These are phyloP conservation scores for Cyrtonyx montezumae DNA, from an alignment of 2,113 vertebrate genomes.

Conservation along the genomic window DNA sequence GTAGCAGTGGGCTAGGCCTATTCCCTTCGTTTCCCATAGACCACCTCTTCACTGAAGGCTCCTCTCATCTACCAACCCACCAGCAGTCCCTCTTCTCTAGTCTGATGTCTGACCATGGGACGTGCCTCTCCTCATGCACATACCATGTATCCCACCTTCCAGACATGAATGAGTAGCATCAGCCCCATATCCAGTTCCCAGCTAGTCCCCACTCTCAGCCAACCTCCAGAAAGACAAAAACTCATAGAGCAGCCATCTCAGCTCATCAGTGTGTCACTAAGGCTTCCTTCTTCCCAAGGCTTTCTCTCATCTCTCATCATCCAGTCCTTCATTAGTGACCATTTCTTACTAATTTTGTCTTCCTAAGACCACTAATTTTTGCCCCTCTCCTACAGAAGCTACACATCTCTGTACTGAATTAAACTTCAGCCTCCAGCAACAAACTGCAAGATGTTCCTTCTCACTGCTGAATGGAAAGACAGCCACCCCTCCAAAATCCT, in stretches of 20 bases:
- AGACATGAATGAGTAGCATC: neutral
- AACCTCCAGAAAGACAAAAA: neutral
- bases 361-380: neutral
- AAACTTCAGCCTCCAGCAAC: neutral
- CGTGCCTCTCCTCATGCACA: neutral
- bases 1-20: neutral
- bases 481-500: neutral
- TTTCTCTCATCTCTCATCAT: neutral
- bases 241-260: neutral
- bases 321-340: neutral
- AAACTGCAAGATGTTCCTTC: neutral
- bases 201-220: neutral
- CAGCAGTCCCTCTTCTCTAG: neutral
- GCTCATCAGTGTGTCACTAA: neutral
- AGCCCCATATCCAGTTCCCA: neutral
- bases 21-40: neutral
- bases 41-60: neutral
- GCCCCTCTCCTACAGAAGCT: neutral
- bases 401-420: neutral
- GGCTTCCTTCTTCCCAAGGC: neutral
- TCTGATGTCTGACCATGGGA: neutral
- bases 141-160: neutral
- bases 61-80: neutral
- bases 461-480: neutral
- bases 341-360: neutral